Evolutionary conservation across 2,888 invertebrate genomes (phyloP).

Genomic region (Blastobasis adustella): DNA sequence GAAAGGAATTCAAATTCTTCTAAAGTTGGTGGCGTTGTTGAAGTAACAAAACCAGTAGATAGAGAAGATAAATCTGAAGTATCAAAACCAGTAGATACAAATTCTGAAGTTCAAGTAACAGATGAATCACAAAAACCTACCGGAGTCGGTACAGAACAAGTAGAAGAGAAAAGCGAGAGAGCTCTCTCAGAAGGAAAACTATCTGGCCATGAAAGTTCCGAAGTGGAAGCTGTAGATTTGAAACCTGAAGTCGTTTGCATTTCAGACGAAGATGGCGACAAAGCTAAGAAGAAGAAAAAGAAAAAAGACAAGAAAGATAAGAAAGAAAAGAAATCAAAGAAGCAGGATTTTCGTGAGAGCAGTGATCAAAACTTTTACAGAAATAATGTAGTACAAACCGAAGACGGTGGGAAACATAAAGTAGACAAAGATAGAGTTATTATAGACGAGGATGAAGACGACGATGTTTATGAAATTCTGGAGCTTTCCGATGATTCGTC

Average conservation of each 20-base stretch:
- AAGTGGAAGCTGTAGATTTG: conserved; percentile 44
- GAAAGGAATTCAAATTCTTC: no score
- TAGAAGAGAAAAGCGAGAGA: conserved; percentile 17
- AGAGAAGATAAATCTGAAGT: no score
- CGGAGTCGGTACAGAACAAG: not conserved
- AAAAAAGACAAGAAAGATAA: conserved; percentile 60
- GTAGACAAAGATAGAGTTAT: conserved; percentile 5
- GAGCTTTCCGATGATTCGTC: conserved; percentile 60
- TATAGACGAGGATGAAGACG: conserved; percentile 15
- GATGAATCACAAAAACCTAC: no score
- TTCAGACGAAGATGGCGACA: conserved; percentile 49
- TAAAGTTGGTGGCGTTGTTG: no score
- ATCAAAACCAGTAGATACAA: no score
- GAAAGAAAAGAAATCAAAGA: conserved; percentile 42
- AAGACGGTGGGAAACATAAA: conserved; percentile 5
- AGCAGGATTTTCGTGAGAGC: conserved; percentile 51
- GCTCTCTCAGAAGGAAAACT: conserved; percentile 53
- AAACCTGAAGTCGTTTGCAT: conserved; percentile 70
- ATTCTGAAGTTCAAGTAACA: no score
- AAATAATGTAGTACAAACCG: conserved; percentile 1
- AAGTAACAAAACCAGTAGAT: no score
- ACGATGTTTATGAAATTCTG: conserved; percentile 45
- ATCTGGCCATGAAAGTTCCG: conserved; percentile 45
- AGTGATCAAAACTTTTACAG: conserved; percentile 50
- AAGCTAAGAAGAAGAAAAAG: conserved; percentile 26